Evolutionary conservation across 2,113 vertebrate species (phyloP), one percentile per base, ranked within the genome.

Genomic region (Grus americana): DNA sequence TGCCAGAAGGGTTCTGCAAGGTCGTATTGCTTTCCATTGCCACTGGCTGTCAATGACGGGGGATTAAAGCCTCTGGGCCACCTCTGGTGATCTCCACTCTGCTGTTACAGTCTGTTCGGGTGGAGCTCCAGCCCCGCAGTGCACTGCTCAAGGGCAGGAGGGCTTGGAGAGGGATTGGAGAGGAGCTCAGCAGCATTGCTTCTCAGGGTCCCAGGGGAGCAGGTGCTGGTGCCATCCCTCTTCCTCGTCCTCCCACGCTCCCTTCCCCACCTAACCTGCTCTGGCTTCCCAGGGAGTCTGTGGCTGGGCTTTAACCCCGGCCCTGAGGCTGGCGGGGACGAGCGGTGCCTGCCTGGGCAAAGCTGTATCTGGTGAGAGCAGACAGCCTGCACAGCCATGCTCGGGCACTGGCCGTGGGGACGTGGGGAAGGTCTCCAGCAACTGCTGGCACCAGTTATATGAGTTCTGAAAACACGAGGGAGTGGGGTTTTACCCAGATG

Each of bases 351-450:
- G 59, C 63, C n/a, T 11, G 74, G 55, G 75, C 27, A 67, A 32
- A 36, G 18, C 32, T 12, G 40, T 42, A 42, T 42, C 40, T 12
- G 6, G 24, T 1, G 2, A 36, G 36, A 24, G 42, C 18, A 21
- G 61, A 15, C 20, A 26, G 42, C 36, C 4, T 9, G 66, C 74
- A 10, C 34, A 63, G 38, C 89, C 44, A 1, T 0, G 11, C 66
- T 10, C 2, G 0, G 34, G 42, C 21, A 10, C 30, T 5, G 85
- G 5, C 59, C 3, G 0, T 6, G 32, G 57, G 75, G 27, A 8
- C 0, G 5, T 42, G 67, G 42, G n/a, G 49, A 67, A 20, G 19
- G 46, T 65, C 44, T 83, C 67, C 75, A 58, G 66, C 3, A 0
- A 30, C 32, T 58, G 67, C 73, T 63, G 54, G 61, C 26, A 30